A percentile compares a stretch with the other conserved stretches of the same genome.
Evolutionary conservation across 2,113 vertebrate species (phyloP).

Genomic region (Mola mola): DNA sequence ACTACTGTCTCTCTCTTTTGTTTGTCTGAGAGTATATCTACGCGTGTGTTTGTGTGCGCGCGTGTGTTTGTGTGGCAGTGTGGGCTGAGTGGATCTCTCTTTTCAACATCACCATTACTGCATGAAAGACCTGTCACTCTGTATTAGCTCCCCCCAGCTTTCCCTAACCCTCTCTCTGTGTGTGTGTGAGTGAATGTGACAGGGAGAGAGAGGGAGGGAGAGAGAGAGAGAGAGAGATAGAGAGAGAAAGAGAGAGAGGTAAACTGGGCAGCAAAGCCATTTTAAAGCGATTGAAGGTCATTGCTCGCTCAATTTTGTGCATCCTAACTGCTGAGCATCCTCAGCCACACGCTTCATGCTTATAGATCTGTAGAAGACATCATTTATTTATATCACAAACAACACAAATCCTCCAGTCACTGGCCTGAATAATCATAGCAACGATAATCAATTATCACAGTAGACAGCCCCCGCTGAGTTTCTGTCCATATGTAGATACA

Average conservation of each 20-base stretch:
- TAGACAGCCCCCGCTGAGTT: neutral
- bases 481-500: conserved; percentile 8
- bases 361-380: conserved; percentile 54
- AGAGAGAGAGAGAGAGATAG: conserved; percentile 28
- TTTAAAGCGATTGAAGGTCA: conserved; percentile 74
- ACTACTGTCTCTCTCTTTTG: conserved; percentile 6
- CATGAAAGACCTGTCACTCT: conserved; percentile 84
- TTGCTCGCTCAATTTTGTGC: conserved; percentile 64
- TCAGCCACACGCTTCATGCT: conserved; percentile 20
- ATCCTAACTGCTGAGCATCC: conserved; percentile 44
- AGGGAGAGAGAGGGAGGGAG: conserved; percentile 15
- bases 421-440: conserved; percentile 5
- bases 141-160: conserved; percentile 76
- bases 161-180: conserved; percentile 48
- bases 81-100: conserved; percentile 79
- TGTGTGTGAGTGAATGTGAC: conserved; percentile 13
- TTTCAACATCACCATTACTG: conserved; percentile 83
- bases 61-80: conserved; percentile 32
- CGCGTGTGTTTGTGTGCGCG: conserved; percentile 17
- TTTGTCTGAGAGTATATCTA: conserved; percentile 13
- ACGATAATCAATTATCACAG: conserved; percentile 14
- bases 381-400: conserved; percentile 24
- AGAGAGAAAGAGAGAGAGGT: conserved; percentile 17
- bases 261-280: conserved; percentile 63
- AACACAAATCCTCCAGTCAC: conserved; percentile 1